phyloP scores from a whole-genome alignment of 2,113 vertebrate species.

The Sprattus sprattus region DNA sequence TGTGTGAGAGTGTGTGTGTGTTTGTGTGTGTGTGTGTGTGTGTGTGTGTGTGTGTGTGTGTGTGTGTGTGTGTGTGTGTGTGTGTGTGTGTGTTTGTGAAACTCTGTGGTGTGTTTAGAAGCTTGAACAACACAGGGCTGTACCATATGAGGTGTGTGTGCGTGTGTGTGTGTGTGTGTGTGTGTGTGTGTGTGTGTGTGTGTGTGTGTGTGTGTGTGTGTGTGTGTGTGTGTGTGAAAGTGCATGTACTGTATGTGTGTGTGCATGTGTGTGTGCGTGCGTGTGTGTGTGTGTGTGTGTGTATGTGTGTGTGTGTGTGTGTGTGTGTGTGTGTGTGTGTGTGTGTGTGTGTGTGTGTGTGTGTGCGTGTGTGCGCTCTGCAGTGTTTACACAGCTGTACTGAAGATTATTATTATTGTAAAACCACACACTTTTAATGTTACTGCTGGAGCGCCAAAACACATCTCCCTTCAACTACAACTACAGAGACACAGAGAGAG shows the following conservation, averaged over 20 bases:
- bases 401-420: constrained; percentile 80
- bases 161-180: not conserved
- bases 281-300: not conserved
- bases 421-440: constrained; percentile 80
- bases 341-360: not conserved
- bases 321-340: too few relatives aligned
- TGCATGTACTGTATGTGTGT: too few relatives aligned
- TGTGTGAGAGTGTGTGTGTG: not conserved
- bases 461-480: constrained; percentile 58
- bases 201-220: constrained; percentile 4
- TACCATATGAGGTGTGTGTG: not conserved
- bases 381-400: constrained; percentile 81
- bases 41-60: not conserved
- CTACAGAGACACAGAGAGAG: not conserved
- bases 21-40: not conserved
- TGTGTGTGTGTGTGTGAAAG: not conserved
- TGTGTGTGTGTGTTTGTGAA: not conserved
- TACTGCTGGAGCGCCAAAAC: constrained; percentile 75
- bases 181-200: not conserved
- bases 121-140: not conserved
- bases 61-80: not conserved
- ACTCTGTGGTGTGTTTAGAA: not conserved
- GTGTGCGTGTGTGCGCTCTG: constrained; percentile 48
- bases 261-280: not conserved
- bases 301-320: not conserved